Percentiles rank a stretch among this genome's conserved stretches.
Evolutionary conservation across 2,888 invertebrate species (phyloP).

Genomic region (Sarcophaga variegata): DNA sequence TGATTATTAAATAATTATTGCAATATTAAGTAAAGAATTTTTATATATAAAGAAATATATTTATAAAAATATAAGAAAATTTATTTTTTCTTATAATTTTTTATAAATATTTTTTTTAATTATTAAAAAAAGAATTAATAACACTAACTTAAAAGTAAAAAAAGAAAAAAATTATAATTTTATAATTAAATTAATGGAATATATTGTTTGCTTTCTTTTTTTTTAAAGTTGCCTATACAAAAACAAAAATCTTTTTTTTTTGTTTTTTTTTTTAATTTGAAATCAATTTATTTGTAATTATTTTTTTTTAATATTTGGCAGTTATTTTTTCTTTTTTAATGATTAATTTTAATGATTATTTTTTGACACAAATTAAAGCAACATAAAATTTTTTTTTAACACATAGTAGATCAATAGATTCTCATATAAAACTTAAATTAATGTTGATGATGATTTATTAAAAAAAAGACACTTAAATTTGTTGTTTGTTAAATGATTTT

Average conservation of each 20-base stretch:
- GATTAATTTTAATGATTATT: slow-evolving; percentile 20
- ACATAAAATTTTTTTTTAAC: slow-evolving; percentile 51
- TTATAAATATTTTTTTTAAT: slow-evolving; percentile 19
- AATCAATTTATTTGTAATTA: slow-evolving; percentile 4
- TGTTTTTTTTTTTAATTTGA: background rate
- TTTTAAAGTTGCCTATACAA: slow-evolving; percentile 36
- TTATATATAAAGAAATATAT: background rate
- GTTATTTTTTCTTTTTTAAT: slow-evolving; percentile 46
- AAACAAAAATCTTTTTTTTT: slow-evolving; percentile 24
- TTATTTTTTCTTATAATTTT: background rate
- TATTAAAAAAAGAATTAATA: slow-evolving; percentile 45
- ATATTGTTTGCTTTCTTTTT: background rate
- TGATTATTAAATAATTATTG: slow-evolving; percentile 66
- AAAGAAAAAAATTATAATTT: slow-evolving; percentile 40
- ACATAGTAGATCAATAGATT: slow-evolving; percentile 30
- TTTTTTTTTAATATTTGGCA: slow-evolving; percentile 67
- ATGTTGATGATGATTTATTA: slow-evolving; percentile 48
- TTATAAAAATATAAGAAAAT: slow-evolving; percentile 25
- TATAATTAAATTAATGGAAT: slow-evolving; percentile 64
- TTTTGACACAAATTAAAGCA: slow-evolving; percentile 52
- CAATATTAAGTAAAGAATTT: slow-evolving; percentile 66
- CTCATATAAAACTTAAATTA: slow-evolving; percentile 52
- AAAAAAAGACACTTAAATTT: background rate
- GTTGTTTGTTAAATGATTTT: background rate
- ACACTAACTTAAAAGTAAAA: slow-evolving; percentile 53